Percentiles rank a stretch among this genome's conserved stretches.
phyloP scores from a whole-genome alignment of 2,113 vertebrate genomes.

The Pteruthius melanotis region DNA sequence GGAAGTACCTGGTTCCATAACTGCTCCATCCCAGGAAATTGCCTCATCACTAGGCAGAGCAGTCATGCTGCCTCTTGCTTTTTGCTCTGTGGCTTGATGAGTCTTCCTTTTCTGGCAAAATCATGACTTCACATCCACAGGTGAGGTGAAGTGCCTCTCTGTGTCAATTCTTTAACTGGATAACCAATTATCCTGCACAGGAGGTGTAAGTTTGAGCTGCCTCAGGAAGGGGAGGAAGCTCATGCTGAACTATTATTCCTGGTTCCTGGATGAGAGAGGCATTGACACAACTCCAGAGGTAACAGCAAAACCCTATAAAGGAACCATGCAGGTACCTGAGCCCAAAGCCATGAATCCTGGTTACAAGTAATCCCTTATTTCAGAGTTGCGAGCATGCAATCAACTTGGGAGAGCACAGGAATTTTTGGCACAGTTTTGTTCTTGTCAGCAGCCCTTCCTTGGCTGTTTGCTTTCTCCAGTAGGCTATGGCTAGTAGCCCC shows the following conservation, averaged over 20 bases:
- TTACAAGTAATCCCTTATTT: background rate
- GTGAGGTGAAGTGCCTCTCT: background rate
- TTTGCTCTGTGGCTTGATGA: background rate
- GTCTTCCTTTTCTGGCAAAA: background rate
- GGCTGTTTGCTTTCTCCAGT: background rate
- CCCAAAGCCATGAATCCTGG: background rate
- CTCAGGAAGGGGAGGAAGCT: background rate
- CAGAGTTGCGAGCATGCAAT: background rate
- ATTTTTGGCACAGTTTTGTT: background rate
- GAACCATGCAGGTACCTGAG: background rate
- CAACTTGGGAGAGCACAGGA: background rate
- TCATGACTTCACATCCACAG: background rate
- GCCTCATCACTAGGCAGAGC: background rate
- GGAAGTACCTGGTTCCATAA: background rate
- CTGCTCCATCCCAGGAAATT: conserved; percentile 10
- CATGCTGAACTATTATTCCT: background rate
- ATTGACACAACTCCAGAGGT: background rate
- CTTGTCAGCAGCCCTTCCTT: background rate
- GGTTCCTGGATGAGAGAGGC: background rate
- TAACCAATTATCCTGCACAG: background rate
- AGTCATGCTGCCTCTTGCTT: background rate
- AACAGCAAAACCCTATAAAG: background rate
- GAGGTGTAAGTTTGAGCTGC: background rate
- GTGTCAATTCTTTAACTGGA: background rate
- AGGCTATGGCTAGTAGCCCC: background rate